Evolutionary conservation across 2,113 vertebrate genomes (phyloP).

Genomic region (Spermophilus dauricus): DNA sequence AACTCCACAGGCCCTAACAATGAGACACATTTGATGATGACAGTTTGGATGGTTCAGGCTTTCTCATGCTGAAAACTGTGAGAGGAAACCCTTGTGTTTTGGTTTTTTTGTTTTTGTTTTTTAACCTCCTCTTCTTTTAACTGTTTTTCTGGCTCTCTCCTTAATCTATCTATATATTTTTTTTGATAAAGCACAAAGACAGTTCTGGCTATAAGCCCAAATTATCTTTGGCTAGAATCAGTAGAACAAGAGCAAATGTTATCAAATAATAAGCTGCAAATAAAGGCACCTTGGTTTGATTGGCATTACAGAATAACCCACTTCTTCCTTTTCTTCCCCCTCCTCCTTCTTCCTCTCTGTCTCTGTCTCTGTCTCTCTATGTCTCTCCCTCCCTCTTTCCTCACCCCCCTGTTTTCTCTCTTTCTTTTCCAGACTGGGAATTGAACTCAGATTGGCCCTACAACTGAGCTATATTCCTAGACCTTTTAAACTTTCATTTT

Average conservation of each 20-base stretch:
- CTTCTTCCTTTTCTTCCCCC: conserved; percentile 54
- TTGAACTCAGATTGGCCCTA: no score
- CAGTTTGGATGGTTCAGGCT: background rate
- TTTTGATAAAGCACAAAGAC: conserved; percentile 26
- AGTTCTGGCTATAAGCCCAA: conserved; percentile 45
- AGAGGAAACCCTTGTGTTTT: conserved; percentile 30
- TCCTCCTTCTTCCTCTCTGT: no score
- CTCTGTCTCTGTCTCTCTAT: no score
- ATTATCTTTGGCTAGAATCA: conserved; percentile 63
- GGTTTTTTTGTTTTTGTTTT: no score
- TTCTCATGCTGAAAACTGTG: background rate
- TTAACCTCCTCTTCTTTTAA: background rate
- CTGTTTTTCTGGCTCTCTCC: conserved; percentile 53
- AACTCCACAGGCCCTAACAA: background rate
- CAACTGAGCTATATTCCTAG: no score
- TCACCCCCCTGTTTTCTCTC: no score
- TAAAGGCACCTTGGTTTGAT: conserved; percentile 65
- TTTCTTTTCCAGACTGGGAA: no score
- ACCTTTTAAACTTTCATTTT: no score
- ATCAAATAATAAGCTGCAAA: conserved; percentile 60
- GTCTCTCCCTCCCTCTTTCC: no score
- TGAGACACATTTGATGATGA: background rate
- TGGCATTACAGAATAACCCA: conserved; percentile 59
- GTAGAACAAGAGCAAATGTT: conserved; percentile 60
- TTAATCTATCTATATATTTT: conserved; percentile 34